Base-by-base conservation (phyloP, 1,140 invertebrate species). In the Atopsyche davidsoni region DNA sequence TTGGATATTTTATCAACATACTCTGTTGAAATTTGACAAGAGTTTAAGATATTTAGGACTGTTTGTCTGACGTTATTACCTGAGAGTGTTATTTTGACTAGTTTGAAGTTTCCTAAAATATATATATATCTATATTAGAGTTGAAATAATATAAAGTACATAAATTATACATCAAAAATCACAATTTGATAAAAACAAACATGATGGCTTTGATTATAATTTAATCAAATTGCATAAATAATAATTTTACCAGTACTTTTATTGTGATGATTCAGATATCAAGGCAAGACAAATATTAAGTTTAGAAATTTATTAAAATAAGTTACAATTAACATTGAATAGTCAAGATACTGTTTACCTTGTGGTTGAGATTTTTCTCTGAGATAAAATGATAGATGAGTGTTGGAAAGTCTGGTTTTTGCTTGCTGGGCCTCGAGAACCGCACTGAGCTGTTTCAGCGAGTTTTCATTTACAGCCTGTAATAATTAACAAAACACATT, bases 401-500 rank as follows among this genome's bases (percentile, higher is more conserved):
- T 75, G 10, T 80, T 77, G 38, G 69, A 66, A 17, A 73, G 63
- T 16, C 70, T 66, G 54, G 67, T 70, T 43, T 74, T 73, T 44
- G 77, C 69, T 56, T 83, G 78, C 17, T 85, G 62, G 28, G 67
- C 76, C 66, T 86, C 79, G 25, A 90, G 64, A 59, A 85, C 80
- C 14, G 79, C 80, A 70, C 86, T 88, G 35, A 90, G 63, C 44
- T 79, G 75, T 66, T 89, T 87, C 50, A 90, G 65, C 18, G 86
- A 89, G 62, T 86, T 81, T 69, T 90, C 88, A 75, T 92, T 92
- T 3, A 85, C 80, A 16, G 77, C 75, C 85, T 88, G 63, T 25
- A 79, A 73, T 35, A 41, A 54, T 11, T 4, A 45, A 32, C 16
- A 45, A 38, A 14, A 14, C 17, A 6, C 14, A 14, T 21, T n/a